Evolutionary conservation across 2,888 invertebrate genomes (phyloP).

Genomic region (Lacanobia wlatinum): DNA sequence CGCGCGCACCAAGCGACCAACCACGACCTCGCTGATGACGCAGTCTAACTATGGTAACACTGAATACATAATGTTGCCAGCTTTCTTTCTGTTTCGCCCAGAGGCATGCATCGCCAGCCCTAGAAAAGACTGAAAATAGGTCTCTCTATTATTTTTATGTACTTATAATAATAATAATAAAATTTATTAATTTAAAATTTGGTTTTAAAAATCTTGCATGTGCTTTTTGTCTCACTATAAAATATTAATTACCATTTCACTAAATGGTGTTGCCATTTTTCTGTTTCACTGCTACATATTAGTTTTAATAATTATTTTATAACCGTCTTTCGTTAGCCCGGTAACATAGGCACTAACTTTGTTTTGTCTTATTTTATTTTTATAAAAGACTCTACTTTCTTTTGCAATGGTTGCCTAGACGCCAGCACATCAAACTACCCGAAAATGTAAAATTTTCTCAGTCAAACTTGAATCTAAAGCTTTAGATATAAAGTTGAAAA

Average conservation of each 20-base stretch:
- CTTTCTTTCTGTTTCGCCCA: slow-evolving; percentile 65
- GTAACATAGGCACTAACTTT: background rate
- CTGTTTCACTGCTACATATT: background rate
- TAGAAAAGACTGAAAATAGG: slow-evolving; percentile 1
- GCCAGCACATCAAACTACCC: too few relatives aligned
- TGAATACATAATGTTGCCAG: slow-evolving; percentile 72
- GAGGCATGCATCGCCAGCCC: slow-evolving; percentile 43
- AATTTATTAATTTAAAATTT: background rate
- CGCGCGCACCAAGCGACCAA: slow-evolving; percentile 77
- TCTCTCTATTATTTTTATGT: background rate
- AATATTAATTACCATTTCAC: slow-evolving; percentile 8
- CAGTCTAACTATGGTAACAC: slow-evolving; percentile 88
- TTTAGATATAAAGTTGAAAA: too few relatives aligned
- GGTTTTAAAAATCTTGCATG: slow-evolving; percentile 22
- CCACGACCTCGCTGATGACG: slow-evolving; percentile 83
- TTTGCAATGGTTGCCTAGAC: background rate
- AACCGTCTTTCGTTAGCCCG: background rate
- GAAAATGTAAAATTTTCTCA: too few relatives aligned
- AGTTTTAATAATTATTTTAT: background rate
- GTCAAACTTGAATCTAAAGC: too few relatives aligned
- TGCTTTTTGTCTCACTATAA: slow-evolving; percentile 5
- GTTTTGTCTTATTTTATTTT: background rate
- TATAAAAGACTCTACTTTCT: background rate
- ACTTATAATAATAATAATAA: background rate
- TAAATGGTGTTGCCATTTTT: slow-evolving; percentile 14